Conservation (phyloP, 2,113 vertebrate genomes). For the Gallinago media region DNA sequence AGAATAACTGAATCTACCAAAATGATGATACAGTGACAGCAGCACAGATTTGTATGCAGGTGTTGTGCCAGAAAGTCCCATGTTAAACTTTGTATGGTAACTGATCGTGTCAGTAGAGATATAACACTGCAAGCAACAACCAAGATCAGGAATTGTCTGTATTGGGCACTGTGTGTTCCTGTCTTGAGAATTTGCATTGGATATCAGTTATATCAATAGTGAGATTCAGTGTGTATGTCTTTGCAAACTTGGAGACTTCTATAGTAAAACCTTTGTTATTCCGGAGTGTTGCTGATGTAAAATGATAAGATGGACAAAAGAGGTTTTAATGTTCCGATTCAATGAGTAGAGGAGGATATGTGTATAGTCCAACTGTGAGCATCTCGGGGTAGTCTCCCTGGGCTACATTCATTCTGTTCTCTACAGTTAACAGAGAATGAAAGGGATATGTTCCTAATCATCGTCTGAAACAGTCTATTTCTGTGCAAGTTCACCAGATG, state of each 20-base stretch:
- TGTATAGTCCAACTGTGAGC: accelerated
- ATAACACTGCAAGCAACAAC: background rate
- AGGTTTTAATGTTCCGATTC: background rate
- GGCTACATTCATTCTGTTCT: background rate
- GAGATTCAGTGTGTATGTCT: background rate
- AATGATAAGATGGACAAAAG: background rate
- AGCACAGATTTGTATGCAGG: background rate
- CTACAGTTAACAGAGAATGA: background rate
- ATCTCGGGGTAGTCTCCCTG: background rate
- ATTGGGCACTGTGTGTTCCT: background rate
- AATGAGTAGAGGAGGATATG: accelerated
- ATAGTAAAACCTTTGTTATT: background rate
- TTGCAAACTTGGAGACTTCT: background rate
- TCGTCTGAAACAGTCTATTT: background rate
- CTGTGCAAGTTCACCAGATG: background rate
- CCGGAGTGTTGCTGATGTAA: background rate
- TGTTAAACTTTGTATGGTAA: background rate
- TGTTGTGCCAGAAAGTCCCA: background rate
- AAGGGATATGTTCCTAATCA: background rate
- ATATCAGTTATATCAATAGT: background rate
- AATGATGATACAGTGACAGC: background rate
- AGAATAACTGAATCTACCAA: background rate
- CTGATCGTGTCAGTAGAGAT: background rate
- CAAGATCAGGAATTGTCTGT: background rate
- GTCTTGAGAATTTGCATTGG: background rate